Conservation (phyloP, 2,113 vertebrate genomes). For the Pterocles orientalis region DNA sequence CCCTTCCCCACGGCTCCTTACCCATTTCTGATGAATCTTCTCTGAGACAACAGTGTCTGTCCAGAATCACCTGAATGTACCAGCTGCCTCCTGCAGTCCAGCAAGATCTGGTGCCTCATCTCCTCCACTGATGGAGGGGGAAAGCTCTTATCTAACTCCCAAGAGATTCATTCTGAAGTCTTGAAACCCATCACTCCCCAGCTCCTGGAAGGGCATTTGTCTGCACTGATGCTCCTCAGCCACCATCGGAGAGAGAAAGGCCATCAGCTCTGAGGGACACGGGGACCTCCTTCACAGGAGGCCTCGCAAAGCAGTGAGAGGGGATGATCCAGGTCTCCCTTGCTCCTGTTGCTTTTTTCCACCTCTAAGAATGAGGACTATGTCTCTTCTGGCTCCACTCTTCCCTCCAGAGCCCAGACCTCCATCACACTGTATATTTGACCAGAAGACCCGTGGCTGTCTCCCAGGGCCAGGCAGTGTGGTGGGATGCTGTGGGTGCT, state of each 20-base stretch:
- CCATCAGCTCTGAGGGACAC: not conserved
- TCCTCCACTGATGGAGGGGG: not conserved
- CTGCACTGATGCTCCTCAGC: not conserved
- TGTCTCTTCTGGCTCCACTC: not conserved
- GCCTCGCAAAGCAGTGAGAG: not conserved
- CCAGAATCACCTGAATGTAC: not conserved
- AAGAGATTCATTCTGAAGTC: not conserved
- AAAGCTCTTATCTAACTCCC: not conserved
- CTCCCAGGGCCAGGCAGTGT: not conserved
- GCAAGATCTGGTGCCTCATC: not conserved
- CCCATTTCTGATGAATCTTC: not conserved
- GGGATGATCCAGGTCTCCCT: not conserved
- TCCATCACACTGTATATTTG: not conserved
- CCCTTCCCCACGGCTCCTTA: not conserved
- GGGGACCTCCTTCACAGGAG: not conserved
- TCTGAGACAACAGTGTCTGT: not conserved
- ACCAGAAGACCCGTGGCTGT: not conserved
- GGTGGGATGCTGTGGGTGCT: not conserved
- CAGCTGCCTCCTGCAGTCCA: not conserved
- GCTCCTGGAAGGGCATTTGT: not conserved
- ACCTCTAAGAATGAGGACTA: not conserved
- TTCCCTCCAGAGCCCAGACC: not conserved
- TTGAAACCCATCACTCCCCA: not conserved
- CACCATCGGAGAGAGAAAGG: not conserved
- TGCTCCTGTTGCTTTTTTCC: not conserved